Percentiles rank a stretch among this genome's conserved stretches.
Evolutionary conservation across 2,113 vertebrate species (phyloP).

Genomic region (Gasterosteus nipponicus): DNA sequence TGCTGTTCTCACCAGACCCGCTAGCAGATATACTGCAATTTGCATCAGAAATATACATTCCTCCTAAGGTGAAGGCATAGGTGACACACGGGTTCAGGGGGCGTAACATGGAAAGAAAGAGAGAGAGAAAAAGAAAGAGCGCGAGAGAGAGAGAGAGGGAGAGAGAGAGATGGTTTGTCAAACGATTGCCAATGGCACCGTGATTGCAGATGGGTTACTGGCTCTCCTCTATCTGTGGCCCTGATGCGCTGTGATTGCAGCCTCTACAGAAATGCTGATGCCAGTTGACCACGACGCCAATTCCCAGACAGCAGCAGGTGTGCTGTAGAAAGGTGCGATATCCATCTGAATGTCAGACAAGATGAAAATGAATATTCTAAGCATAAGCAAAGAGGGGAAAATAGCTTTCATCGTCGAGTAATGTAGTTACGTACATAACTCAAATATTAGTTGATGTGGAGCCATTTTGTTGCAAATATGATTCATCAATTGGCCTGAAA

Average conservation of each 20-base stretch:
- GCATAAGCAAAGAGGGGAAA: not conserved
- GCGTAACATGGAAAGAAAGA: not conserved
- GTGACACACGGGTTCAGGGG: slow-evolving; percentile 12
- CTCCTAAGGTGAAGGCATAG: slow-evolving; percentile 26
- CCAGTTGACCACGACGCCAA: slow-evolving; percentile 14
- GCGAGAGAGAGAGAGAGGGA: not conserved
- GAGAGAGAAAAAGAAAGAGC: not conserved
- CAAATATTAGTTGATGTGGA: not conserved
- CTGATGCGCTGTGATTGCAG: slow-evolving; percentile 47
- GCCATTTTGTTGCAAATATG: not conserved
- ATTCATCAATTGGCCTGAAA: not conserved
- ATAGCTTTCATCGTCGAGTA: not conserved
- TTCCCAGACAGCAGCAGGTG: slow-evolving; percentile 31
- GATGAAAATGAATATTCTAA: not conserved
- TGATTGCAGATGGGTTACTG: slow-evolving; percentile 65
- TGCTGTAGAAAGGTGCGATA: slow-evolving; percentile 4
- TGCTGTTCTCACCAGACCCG: slow-evolving; percentile 47
- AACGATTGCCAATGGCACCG: slow-evolving; percentile 39
- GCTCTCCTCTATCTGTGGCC: slow-evolving; percentile 33
- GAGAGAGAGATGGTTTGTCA: slow-evolving; percentile 9
- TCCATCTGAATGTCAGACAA: slow-evolving; percentile 6
- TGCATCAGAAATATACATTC: slow-evolving; percentile 70
- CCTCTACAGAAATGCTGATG: slow-evolving; percentile 25
- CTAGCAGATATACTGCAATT: slow-evolving; percentile 50
- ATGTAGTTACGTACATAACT: not conserved